Conservation (phyloP, 2,113 vertebrate genomes). For the Peromyscus maniculatus region DNA sequence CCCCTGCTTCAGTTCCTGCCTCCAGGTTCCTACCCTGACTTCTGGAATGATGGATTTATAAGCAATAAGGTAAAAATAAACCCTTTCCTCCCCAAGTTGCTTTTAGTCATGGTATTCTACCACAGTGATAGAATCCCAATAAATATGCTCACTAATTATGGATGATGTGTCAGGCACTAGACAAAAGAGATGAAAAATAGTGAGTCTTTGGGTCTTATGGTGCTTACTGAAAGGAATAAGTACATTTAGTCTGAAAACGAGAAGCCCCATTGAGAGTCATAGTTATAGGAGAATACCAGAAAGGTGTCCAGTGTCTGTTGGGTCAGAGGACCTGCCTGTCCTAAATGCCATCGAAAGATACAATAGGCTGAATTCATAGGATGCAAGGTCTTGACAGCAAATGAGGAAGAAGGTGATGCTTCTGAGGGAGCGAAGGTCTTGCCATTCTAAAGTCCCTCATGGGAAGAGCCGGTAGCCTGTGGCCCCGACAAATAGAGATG, state of each 20-base stretch:
- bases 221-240: neutral
- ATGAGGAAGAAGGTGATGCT: constrained; percentile 7
- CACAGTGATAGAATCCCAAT: neutral
- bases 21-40: neutral
- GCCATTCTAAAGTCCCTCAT: neutral
- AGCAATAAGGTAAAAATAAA: neutral
- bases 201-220: neutral
- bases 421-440: neutral
- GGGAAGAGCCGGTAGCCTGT: neutral
- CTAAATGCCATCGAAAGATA: neutral
- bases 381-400: constrained; percentile 25
- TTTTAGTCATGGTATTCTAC: neutral
- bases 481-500: constrained; percentile 21
- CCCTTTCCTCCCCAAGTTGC: neutral
- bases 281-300: neutral
- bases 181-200: neutral
- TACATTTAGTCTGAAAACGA: neutral
- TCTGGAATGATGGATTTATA: neutral
- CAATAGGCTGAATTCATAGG: neutral
- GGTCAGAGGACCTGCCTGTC: neutral
- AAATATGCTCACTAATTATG: neutral
- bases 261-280: neutral
- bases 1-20: neutral
- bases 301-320: neutral
- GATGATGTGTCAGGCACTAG: neutral